These are phyloP conservation scores for Aegotheles bennettii DNA, from an alignment of 2,113 vertebrate species.

Conservation along the genomic window DNA sequence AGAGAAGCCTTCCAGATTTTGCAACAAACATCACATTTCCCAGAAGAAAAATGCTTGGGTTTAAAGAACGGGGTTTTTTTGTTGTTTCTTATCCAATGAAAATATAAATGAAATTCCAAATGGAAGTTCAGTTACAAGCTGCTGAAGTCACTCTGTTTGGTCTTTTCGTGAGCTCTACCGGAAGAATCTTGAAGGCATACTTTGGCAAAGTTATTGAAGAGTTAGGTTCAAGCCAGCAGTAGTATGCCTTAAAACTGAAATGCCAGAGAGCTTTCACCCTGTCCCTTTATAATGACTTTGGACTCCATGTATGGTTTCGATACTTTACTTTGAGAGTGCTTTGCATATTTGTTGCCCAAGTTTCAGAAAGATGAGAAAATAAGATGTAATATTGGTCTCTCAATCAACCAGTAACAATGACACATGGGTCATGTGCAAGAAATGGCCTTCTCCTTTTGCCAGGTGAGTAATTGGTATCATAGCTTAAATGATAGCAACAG, in stretches of 20 bases:
- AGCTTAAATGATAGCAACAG: neutral
- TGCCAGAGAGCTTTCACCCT: neutral
- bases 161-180: neutral
- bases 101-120: neutral
- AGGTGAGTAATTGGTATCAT: neutral
- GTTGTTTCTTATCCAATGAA: neutral
- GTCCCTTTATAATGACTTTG: neutral
- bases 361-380: neutral
- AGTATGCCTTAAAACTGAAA: neutral
- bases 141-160: neutral
- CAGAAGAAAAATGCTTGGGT: neutral
- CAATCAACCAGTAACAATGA: neutral
- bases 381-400: neutral
- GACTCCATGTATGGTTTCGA: neutral
- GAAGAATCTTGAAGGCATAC: neutral
- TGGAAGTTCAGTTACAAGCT: neutral
- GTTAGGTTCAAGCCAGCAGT: neutral
- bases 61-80: neutral
- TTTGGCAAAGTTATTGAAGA: neutral
- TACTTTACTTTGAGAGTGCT: neutral
- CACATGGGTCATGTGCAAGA: neutral
- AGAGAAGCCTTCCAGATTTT: neutral
- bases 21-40: neutral
- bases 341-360: neutral
- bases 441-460: neutral